Conservation (phyloP, 2,797 vertebrate genomes). For the Ceryle rudis region DNA sequence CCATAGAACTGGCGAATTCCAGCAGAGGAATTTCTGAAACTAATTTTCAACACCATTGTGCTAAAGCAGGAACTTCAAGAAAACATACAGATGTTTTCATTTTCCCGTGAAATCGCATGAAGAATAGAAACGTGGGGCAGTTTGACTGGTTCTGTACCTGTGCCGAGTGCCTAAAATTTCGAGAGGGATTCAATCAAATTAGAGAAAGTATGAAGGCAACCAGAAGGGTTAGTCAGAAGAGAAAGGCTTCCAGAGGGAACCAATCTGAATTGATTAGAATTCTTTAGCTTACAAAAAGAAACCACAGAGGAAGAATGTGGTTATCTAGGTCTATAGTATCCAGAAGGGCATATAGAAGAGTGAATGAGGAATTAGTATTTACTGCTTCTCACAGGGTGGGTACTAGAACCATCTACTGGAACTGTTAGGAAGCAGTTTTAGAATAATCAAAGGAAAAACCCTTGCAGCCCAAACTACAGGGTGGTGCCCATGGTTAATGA, state of each 20-base stretch:
- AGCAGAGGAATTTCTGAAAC: neutral
- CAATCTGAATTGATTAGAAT: neutral
- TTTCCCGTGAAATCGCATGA: neutral
- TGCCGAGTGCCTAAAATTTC: neutral
- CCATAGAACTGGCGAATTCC: neutral
- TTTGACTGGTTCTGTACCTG: neutral
- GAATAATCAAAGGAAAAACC: neutral
- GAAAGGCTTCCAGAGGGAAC: neutral
- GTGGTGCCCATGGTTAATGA: neutral
- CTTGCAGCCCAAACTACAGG: neutral
- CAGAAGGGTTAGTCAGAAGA: neutral
- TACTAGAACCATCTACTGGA: neutral
- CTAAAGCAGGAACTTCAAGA: neutral
- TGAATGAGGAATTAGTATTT: neutral
- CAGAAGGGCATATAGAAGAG: neutral
- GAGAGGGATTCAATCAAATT: neutral
- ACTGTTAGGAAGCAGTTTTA: neutral
- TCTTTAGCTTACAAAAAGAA: neutral
- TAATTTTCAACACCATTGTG: neutral
- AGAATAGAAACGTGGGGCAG: neutral
- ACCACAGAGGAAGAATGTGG: neutral
- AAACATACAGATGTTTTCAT: neutral
- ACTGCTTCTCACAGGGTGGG: neutral
- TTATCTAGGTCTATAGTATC: accelerated
- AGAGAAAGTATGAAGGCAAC: neutral